Evolutionary conservation across 1,140 invertebrate genomes (phyloP).

Genomic region (Drosophila bocqueti): DNA sequence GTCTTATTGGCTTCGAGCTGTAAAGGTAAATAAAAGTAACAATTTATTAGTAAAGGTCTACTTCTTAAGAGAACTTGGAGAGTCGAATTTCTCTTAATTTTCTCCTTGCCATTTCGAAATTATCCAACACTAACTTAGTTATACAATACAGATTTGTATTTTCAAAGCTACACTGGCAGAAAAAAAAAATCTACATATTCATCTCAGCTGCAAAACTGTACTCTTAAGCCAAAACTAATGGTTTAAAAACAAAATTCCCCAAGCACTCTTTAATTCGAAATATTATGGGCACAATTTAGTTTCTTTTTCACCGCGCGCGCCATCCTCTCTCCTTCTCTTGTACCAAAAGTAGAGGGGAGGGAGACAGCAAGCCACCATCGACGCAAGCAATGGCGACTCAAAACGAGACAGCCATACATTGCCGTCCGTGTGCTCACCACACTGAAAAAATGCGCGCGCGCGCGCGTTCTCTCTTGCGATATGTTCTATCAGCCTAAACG

Average conservation of each 20-base stretch:
- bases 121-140: not conserved
- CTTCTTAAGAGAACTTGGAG: not conserved
- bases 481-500: constrained; percentile 27
- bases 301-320: constrained; percentile 17
- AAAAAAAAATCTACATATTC: constrained; percentile 10
- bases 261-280: constrained; percentile 27
- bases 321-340: constrained; percentile 16
- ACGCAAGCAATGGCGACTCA: constrained; percentile 30
- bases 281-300: constrained; percentile 19
- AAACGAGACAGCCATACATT: constrained; percentile 58
- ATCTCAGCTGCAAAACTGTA: constrained; percentile 11
- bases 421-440: constrained; percentile 7
- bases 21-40: constrained; percentile 20
- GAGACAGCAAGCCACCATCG: constrained; percentile 35
- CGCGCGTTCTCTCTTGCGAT: constrained; percentile 17
- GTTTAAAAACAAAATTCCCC: not conserved
- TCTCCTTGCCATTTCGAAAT: not conserved
- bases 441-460: constrained; percentile 54
- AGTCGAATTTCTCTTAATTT: not conserved
- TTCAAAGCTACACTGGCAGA: not conserved
- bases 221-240: constrained; percentile 6
- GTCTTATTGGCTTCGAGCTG: constrained; percentile 56
- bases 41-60: constrained; percentile 8
- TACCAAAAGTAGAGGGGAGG: constrained; percentile 19
- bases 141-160: not conserved